Evolutionary conservation across 2,888 invertebrate species (phyloP).

Genomic region (Orthosia gracilis): DNA sequence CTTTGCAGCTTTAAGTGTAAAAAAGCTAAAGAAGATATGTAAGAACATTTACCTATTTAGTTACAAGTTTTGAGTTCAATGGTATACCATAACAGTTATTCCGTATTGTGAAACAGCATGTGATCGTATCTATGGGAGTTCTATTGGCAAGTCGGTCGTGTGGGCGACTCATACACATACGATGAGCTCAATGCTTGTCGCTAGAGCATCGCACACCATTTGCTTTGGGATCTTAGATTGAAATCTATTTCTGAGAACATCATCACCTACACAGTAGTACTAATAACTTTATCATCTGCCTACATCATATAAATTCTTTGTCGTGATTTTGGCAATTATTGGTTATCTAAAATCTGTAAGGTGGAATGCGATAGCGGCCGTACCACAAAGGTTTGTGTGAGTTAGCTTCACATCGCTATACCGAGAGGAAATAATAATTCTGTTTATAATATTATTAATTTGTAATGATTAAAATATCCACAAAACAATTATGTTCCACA

Average conservation of each 20-base stretch:
- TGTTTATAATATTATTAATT: conserved; percentile 46
- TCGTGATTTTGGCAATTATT: conserved; percentile 9
- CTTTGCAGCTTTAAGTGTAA: conserved; percentile 1
- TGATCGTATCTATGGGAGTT: conserved; percentile 49
- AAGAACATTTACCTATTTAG: conserved; percentile 1
- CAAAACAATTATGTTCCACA: conserved; percentile 52
- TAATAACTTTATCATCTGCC: conserved; percentile 12
- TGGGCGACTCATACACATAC: conserved; percentile 42
- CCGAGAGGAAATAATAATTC: conserved; percentile 39
- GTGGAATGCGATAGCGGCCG: conserved; percentile 26
- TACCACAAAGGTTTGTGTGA: conserved; percentile 13
- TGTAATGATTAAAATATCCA: conserved; percentile 57
- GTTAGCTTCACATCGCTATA: conserved; percentile 4
- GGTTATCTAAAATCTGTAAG: not conserved
- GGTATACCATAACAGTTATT: conserved; percentile 49
- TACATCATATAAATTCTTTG: not conserved
- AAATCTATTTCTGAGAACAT: conserved; percentile 42
- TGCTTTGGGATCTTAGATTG: conserved; percentile 5
- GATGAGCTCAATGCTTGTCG: conserved; percentile 10
- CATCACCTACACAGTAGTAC: conserved; percentile 14
- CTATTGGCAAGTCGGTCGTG: conserved; percentile 47
- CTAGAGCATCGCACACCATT: conserved; percentile 9
- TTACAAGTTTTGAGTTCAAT: conserved; percentile 38
- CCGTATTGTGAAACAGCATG: conserved; percentile 47
- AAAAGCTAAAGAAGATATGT: conserved; percentile 17